A percentile compares a stretch with the other conserved stretches of the same genome.
Evolutionary conservation across 64 coral and sea anemone genomes (phyloP).

Genomic region (Acropora tenuis): DNA sequence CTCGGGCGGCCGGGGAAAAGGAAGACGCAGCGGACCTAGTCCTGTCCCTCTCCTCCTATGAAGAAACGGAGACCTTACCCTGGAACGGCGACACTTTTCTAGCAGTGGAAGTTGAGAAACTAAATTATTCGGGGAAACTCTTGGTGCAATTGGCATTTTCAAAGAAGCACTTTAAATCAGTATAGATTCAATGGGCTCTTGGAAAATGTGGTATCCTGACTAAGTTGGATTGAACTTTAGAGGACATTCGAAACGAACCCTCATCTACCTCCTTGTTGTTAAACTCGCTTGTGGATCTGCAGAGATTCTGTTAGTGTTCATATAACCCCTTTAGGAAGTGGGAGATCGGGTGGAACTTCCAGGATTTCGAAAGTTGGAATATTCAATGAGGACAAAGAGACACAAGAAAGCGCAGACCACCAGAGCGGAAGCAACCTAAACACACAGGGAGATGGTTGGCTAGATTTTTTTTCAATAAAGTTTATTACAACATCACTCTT

Average conservation of each 20-base stretch:
- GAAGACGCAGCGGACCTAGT: not conserved
- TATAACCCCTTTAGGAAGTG: not conserved
- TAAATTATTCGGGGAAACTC: not conserved
- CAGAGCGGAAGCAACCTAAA: not conserved
- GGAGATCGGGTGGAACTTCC: not conserved
- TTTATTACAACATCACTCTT: too few relatives aligned
- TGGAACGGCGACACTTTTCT: not conserved
- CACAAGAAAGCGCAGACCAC: too few relatives aligned
- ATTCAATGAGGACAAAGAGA: not conserved
- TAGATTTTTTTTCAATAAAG: not conserved
- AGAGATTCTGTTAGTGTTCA: not conserved
- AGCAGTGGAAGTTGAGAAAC: not conserved
- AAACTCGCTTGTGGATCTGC: not conserved
- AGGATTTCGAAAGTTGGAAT: constrained; percentile 17
- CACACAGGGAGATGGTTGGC: not conserved
- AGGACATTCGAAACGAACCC: not conserved
- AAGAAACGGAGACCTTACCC: not conserved
- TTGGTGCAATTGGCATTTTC: not conserved
- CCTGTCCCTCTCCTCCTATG: not conserved
- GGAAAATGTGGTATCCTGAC: not conserved
- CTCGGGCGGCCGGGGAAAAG: not conserved
- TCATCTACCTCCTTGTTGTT: not conserved
- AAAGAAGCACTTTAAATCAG: too few relatives aligned
- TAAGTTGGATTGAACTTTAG: not conserved
- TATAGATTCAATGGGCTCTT: not conserved